phyloP scores from a whole-genome alignment of 2,888 invertebrate genomes.

The Axea sp. region DNA sequence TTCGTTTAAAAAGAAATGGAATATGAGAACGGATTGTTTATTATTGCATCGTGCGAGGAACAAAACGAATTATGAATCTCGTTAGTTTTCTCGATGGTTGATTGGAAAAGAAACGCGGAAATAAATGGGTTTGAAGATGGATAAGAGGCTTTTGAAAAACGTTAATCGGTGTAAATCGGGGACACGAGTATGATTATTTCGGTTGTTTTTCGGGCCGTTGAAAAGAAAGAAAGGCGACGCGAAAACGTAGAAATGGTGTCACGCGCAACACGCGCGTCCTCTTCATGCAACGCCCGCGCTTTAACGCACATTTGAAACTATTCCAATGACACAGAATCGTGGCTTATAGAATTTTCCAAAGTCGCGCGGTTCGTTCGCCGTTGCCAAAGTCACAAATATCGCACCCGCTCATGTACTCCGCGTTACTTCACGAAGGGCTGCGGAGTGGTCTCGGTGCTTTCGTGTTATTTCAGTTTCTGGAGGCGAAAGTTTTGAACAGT shows the following conservation, averaged over 20 bases:
- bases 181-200: slow-evolving; percentile 28
- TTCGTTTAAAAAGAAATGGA: no score
- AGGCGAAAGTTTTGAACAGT: slow-evolving; percentile 52
- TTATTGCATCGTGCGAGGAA: no score
- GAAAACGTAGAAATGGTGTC: slow-evolving; percentile 54
- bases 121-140: no score
- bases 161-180: no score
- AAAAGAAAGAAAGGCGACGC: slow-evolving; percentile 43
- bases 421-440: slow-evolving; percentile 53
- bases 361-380: slow-evolving; percentile 36
- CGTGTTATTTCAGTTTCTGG: slow-evolving; percentile 62
- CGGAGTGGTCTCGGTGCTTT: slow-evolving; percentile 50
- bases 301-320: slow-evolving; percentile 60
- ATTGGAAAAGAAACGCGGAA: no score
- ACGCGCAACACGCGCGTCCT: slow-evolving; percentile 45
- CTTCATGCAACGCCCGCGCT: slow-evolving; percentile 61
- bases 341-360: slow-evolving; percentile 60
- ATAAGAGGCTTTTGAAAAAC: no score
- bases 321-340: slow-evolving; percentile 64
- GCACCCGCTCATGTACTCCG: slow-evolving; percentile 34
- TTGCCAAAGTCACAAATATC: slow-evolving; percentile 64
- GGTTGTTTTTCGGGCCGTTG: slow-evolving; percentile 30
- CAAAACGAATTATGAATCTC: no score
- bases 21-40: no score
- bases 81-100: no score